Conservation (phyloP, 2,797 vertebrate species). For the Molossus alvarezi region DNA sequence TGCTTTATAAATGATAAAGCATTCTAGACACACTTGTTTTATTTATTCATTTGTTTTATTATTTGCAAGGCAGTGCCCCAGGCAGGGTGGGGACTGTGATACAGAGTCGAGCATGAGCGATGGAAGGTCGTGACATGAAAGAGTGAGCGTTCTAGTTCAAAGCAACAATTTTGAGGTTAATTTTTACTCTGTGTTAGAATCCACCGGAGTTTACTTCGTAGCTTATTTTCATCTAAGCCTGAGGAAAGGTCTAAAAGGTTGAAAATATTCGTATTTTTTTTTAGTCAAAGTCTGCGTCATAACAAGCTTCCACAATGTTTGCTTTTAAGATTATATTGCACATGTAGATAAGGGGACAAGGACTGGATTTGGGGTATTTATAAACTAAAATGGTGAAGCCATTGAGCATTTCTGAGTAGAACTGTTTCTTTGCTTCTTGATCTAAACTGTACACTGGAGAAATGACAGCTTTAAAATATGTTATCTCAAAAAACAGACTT, state of each 20-base stretch:
- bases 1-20: conserved; percentile 16
- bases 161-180: not conserved
- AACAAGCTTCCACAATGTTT: conserved; percentile 15
- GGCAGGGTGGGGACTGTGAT: not conserved
- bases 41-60: conserved; percentile 28
- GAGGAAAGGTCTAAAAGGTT: conserved; percentile 54
- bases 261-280: conserved; percentile 55
- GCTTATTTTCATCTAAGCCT: conserved; percentile 27
- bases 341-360: not conserved
- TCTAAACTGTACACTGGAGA: conserved; percentile 30
- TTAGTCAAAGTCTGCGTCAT: conserved; percentile 59
- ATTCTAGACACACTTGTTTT: not conserved
- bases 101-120: not conserved
- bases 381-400: conserved; percentile 47
- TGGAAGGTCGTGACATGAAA: conserved; percentile 4
- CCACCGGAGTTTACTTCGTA: conserved; percentile 40
- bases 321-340: conserved; percentile 57
- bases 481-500: conserved; percentile 54
- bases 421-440: conserved; percentile 46
- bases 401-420: conserved; percentile 41
- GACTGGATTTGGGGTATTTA: not conserved
- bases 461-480: conserved; percentile 38
- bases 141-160: conserved; percentile 39
- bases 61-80: not conserved
- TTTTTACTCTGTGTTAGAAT: conserved; percentile 65